Base-by-base conservation (phyloP, 2,797 vertebrate genomes). In the Platyrinchus mystaceus region DNA sequence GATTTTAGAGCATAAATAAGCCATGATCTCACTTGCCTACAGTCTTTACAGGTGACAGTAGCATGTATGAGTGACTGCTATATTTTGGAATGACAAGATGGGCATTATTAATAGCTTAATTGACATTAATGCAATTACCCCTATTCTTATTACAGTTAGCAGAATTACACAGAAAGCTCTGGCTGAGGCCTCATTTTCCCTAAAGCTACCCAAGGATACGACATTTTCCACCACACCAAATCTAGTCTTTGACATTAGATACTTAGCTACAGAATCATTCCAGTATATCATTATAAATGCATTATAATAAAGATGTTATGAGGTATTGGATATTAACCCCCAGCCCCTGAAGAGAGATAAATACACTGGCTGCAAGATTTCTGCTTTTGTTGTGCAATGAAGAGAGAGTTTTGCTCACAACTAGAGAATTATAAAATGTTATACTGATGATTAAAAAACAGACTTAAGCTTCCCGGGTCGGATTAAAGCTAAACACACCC, bases 231-330 rank as follows among this genome's bases (percentile, higher is more conserved):
- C 97, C 91, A 97, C 92, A 93, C 93, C 96, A 97, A 95, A 97
- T 97, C 95, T 90, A 84, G 30, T 97, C 96, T 97, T 97, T 97
- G 97, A 97, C 97, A 98, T 97, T 97, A 97, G 97, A 97, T 97
- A 97, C 95, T 98, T 95, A 97, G 96, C 97, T 96, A 96, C 95
- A 97, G 96, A 98, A 97, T 96, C 95, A 98, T 97, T 97, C 94
- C 94, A 97, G 97, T 98, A 98, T 98, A 98, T 98, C 98, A 98
- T 98, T 98, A 98, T 98, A 98, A 98, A 98, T 98, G 96, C 97
- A 98, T 98, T 98, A 98, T 97, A 98, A 98, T 98, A 98, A 98
- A 98, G 97, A 97, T 96, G 96, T 97, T 98, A 98, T 95, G 96
- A 98, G 97, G 97, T 98, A 97, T 97, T 96, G 95, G 95, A 97